These are phyloP conservation scores for Acanthosepion esculentum DNA, from an alignment of 2,888 invertebrate genomes.

Conservation along the genomic window DNA sequence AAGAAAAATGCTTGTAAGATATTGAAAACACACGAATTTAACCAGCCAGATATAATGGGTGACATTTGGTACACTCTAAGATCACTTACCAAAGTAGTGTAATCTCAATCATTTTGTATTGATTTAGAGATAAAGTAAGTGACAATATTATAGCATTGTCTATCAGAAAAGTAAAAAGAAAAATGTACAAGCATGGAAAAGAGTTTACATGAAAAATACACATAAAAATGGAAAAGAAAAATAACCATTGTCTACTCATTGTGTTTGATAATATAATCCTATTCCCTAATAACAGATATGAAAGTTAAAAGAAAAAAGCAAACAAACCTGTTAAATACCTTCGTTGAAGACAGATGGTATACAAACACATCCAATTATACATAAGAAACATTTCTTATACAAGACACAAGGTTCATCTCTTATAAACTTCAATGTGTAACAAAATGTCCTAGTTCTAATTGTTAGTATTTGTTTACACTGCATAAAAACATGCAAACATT, in stretches of 20 bases:
- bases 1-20: background rate
- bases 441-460: background rate
- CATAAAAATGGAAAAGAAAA: background rate
- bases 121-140: background rate
- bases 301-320: background rate
- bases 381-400: background rate
- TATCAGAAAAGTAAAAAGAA: background rate
- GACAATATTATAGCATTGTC: background rate
- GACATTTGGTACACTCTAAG: background rate
- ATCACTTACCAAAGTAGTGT: background rate
- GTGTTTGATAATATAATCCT: background rate
- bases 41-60: background rate
- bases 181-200: background rate
- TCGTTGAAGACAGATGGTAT: background rate
- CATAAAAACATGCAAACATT: background rate
- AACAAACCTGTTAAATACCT: background rate
- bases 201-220: background rate
- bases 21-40: background rate
- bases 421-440: background rate
- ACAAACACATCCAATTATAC: background rate
- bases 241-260: background rate
- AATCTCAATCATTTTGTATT: background rate
- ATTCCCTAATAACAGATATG: background rate
- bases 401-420: background rate
- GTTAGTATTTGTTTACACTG: background rate